phyloP scores from a whole-genome alignment of 2,888 invertebrate genomes.

The Abrostola triplasia region DNA sequence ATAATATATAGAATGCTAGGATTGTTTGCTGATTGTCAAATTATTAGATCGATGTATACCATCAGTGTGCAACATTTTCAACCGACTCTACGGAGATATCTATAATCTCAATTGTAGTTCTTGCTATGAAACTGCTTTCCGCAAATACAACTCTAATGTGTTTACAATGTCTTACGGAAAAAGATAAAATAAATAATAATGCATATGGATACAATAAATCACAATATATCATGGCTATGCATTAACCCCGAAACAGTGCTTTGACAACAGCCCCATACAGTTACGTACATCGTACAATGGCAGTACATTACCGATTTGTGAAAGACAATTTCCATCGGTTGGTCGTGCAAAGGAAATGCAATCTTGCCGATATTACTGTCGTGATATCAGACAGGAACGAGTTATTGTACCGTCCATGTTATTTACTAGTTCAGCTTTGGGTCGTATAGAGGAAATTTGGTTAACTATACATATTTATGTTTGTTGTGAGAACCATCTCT shows the following conservation, averaged over 20 bases:
- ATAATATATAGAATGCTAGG: neutral
- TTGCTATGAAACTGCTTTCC: neutral
- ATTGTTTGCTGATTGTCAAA: too few relatives aligned
- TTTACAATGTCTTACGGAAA: constrained; percentile 17
- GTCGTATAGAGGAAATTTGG: too few relatives aligned
- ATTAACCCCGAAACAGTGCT: constrained; percentile 46
- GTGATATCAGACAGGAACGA: constrained; percentile 33
- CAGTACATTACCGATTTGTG: constrained; percentile 76
- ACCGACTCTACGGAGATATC: too few relatives aligned
- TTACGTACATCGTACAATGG: constrained; percentile 59
- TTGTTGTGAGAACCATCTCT: too few relatives aligned
- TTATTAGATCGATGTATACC: too few relatives aligned
- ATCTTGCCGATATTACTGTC: constrained; percentile 41
- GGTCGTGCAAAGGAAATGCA: constrained; percentile 59
- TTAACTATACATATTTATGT: too few relatives aligned
- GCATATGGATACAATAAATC: constrained; percentile 26
- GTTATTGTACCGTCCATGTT: constrained; percentile 26
- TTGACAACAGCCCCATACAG: constrained; percentile 46
- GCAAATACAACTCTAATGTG: constrained; percentile 1
- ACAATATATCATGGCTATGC: constrained; percentile 36
- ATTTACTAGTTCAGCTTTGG: constrained; percentile 8
- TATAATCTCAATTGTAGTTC: too few relatives aligned
- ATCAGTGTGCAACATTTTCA: too few relatives aligned
- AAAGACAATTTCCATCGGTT: constrained; percentile 74
- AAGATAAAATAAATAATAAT: constrained; percentile 11